These are phyloP conservation scores for Chrysomela aeneicollis DNA, from an alignment of 2,888 invertebrate species.

Conservation along the genomic window DNA sequence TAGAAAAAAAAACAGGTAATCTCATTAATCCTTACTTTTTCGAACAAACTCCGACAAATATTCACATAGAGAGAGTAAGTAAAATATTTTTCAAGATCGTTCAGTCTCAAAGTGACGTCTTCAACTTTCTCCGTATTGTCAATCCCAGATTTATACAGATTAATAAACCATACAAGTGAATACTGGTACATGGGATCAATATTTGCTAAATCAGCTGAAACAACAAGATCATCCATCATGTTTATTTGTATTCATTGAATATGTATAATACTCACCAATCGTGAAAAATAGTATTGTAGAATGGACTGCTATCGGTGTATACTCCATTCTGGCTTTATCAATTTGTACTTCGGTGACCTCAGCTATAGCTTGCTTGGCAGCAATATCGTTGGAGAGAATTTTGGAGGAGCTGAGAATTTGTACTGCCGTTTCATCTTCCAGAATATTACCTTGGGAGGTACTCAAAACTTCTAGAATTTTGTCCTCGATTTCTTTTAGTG, in stretches of 20 bases:
- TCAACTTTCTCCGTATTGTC: conserved; percentile 88
- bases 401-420: conserved; percentile 90
- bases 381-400: conserved; percentile 87
- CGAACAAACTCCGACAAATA: conserved; percentile 92
- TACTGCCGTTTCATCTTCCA: conserved; percentile 93
- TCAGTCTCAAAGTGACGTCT: conserved; percentile 76
- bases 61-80: conserved; percentile 90
- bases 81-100: conserved; percentile 80
- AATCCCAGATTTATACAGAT: conserved; percentile 84
- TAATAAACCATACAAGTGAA: conserved; percentile 93
- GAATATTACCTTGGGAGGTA: conserved; percentile 77
- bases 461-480: conserved; percentile 84
- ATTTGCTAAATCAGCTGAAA: conserved; percentile 81
- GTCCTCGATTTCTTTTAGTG: conserved; percentile 88
- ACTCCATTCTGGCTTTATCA: conserved; percentile 83
- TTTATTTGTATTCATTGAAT: too few relatives aligned
- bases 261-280: conserved; percentile 67
- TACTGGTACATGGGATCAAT: conserved; percentile 99
- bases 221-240: not conserved
- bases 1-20: too few relatives aligned
- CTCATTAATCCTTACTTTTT: conserved; percentile 83
- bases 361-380: conserved; percentile 87
- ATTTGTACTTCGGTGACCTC: conserved; percentile 91
- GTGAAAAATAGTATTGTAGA: conserved; percentile 92
- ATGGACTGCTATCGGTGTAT: conserved; percentile 89